Conservation (phyloP, 2,797 vertebrate species). For the Otus scops region DNA sequence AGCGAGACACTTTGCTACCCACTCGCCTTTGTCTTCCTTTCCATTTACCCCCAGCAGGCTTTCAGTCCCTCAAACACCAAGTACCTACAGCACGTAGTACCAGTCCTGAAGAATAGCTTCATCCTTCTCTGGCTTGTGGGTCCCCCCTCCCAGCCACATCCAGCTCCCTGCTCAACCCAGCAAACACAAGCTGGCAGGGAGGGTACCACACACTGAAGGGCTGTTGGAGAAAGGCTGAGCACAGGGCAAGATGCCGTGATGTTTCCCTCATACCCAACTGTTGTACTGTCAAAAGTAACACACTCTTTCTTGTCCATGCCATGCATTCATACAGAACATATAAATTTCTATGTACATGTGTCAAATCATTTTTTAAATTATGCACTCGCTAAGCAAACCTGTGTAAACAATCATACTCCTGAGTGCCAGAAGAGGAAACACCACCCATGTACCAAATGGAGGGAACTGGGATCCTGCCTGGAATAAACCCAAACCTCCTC, state of each 20-base stretch:
- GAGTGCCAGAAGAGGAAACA: constrained; percentile 50
- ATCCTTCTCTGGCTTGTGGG: rapidly evolving
- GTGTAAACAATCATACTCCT: constrained; percentile 24
- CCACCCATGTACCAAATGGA: constrained; percentile 49
- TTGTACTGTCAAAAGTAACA: neutral
- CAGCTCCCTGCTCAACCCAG: neutral
- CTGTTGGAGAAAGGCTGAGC: neutral
- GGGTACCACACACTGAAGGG: rapidly evolving
- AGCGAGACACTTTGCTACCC: neutral
- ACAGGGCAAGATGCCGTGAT: rapidly evolving
- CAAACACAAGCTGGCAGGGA: neutral
- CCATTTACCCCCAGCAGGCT: neutral
- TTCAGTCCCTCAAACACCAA: neutral
- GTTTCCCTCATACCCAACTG: neutral
- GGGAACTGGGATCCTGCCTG: neutral
- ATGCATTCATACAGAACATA: rapidly evolving
- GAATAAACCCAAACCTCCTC: constrained; percentile 3
- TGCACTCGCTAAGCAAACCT: constrained; percentile 43
- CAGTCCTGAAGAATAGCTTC: neutral
- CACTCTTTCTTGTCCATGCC: rapidly evolving
- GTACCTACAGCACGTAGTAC: neutral
- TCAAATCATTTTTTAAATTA: constrained; percentile 26
- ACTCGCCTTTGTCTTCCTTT: neutral
- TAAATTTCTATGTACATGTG: neutral
- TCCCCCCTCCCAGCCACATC: neutral